Percentiles rank a stretch among this genome's conserved stretches.
phyloP scores from a whole-genome alignment of 2,888 invertebrate genomes.

The Atherix ibis region DNA sequence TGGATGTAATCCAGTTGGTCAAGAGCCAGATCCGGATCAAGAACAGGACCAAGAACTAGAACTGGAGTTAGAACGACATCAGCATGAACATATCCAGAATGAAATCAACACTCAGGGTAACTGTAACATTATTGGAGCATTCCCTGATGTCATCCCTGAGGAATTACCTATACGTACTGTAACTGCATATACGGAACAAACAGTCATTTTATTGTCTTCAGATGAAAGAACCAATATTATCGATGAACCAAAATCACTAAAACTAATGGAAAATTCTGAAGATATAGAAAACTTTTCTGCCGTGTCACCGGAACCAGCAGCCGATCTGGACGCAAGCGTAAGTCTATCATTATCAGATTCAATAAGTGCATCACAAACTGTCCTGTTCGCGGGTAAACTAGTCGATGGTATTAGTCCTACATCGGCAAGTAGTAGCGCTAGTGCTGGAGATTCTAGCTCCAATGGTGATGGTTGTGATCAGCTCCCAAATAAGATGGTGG shows the following conservation, averaged over 20 bases:
- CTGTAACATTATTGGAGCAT: background rate
- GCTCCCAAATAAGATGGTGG: too few relatives aligned
- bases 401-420: constrained; percentile 29
- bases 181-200: constrained; percentile 1
- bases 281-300: too few relatives aligned
- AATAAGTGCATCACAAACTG: constrained; percentile 19
- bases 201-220: too few relatives aligned
- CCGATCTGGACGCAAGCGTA: constrained; percentile 13
- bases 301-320: constrained; percentile 4
- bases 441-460: background rate
- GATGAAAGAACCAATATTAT: background rate
- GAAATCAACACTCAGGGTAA: background rate
- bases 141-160: too few relatives aligned
- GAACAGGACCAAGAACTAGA: too few relatives aligned
- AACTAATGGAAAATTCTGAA: too few relatives aligned
- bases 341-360: constrained; percentile 12
- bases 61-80: too few relatives aligned
- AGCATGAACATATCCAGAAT: too few relatives aligned
- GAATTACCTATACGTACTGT: background rate
- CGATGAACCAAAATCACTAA: constrained; percentile 1
- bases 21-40: background rate
- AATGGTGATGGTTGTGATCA: constrained; percentile 3
- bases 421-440: background rate
- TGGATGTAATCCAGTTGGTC: background rate
- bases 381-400: constrained; percentile 40